Percentiles rank a stretch among this genome's conserved stretches.
Conservation (phyloP, 2,113 vertebrate genomes). For the Hippocampus barbouri region DNA sequence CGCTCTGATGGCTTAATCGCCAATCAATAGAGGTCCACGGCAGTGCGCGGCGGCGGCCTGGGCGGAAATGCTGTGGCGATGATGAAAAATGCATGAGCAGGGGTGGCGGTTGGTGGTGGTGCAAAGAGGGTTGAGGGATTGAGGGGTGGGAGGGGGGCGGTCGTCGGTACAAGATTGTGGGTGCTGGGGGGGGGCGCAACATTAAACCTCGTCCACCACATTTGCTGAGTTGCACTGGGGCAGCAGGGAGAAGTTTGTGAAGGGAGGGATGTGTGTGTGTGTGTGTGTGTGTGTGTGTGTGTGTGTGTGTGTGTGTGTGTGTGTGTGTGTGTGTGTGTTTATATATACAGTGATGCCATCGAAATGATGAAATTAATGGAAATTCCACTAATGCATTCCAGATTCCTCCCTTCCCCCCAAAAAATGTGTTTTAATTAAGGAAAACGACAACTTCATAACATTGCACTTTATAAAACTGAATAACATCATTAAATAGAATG, state of each 20-base stretch:
- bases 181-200: conserved; percentile 38
- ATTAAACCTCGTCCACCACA: neutral
- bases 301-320: neutral
- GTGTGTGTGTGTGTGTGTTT: neutral
- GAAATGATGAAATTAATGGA: no score
- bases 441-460: no score
- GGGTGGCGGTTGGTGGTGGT: conserved; percentile 64
- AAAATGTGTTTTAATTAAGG: no score
- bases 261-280: neutral
- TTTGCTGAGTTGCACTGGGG: neutral
- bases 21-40: conserved; percentile 77
- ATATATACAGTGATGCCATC: no score
- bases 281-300: neutral
- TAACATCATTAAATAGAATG: no score
- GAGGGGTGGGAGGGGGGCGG: no score
- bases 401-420: no score
- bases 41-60: conserved; percentile 47
- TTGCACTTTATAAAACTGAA: no score
- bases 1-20: conserved; percentile 85
- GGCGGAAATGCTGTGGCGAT: conserved; percentile 57
- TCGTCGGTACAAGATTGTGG: no score
- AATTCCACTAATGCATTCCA: no score
- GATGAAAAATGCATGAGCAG: conserved; percentile 84
- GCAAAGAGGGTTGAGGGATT: conserved; percentile 67
- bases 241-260: neutral